phyloP scores from a whole-genome alignment of 2,797 vertebrate genomes.

The Bucorvus abyssinicus region DNA sequence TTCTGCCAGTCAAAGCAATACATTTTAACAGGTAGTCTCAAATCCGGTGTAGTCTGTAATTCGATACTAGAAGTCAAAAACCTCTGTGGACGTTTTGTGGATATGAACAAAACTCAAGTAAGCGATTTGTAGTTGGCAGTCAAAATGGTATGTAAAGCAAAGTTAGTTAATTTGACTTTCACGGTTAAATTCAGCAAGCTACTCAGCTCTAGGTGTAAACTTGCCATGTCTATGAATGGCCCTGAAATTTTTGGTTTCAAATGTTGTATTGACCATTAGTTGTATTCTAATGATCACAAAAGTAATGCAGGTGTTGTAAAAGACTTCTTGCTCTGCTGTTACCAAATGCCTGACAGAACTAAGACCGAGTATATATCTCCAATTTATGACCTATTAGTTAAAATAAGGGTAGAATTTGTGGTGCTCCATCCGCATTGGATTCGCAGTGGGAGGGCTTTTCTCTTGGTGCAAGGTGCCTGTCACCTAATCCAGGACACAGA shows the following conservation, averaged over 20 bases:
- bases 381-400: not conserved
- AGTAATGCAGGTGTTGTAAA: not conserved
- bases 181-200: not conserved
- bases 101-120: not conserved
- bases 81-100: not conserved
- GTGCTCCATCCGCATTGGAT: not conserved
- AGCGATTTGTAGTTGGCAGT: not conserved
- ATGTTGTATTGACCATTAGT: not conserved
- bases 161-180: not conserved
- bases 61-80: not conserved
- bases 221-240: not conserved
- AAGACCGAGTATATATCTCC: fast-evolving
- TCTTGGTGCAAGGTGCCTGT: not conserved
- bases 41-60: not conserved
- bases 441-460: not conserved
- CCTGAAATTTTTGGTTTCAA: not conserved
- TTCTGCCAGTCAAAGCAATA: not conserved
- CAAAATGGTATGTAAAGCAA: not conserved
- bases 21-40: not conserved
- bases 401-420: not conserved
- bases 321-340: not conserved
- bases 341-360: not conserved
- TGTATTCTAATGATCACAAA: not conserved
- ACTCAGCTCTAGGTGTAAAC: not conserved
- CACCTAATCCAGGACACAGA: not conserved